phyloP scores from a whole-genome alignment of 2,797 vertebrate genomes.

The Graptemys geographica region DNA sequence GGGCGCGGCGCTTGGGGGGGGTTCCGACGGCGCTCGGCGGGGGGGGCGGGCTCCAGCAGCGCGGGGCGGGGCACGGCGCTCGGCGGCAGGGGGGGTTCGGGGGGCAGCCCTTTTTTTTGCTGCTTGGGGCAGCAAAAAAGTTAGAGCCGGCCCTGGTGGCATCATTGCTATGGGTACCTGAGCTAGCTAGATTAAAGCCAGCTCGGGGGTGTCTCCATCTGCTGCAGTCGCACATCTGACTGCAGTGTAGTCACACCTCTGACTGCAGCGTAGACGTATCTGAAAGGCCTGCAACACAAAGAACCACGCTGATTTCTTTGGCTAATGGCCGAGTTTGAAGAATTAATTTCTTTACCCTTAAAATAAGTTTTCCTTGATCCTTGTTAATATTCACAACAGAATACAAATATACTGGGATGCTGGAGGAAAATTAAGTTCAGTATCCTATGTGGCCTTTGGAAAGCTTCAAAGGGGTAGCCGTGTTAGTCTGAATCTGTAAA shows the following conservation, averaged over 20 bases:
- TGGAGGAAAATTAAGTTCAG: constrained; percentile 4
- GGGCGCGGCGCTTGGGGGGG: too few species aligned
- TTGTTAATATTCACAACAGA: constrained; percentile 56
- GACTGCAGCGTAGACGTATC: not conserved
- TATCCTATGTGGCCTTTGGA: not conserved
- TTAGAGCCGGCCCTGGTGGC: too few species aligned
- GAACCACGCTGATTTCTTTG: not conserved
- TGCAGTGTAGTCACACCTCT: not conserved
- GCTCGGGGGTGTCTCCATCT: not conserved
- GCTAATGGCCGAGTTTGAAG: constrained; percentile 21
- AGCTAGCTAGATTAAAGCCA: not conserved
- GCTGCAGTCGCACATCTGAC: not conserved
- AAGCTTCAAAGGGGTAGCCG: not conserved
- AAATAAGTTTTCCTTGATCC: constrained; percentile 54
- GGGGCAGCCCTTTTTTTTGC: too few species aligned
- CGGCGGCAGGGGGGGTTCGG: too few species aligned
- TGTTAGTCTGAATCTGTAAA: too few species aligned
- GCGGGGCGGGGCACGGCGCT: too few species aligned
- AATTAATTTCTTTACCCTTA: constrained; percentile 47
- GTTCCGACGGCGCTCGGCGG: too few species aligned
- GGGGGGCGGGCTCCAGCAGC: too few species aligned
- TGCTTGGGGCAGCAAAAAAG: too few species aligned
- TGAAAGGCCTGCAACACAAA: constrained; percentile 8
- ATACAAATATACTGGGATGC: constrained; percentile 29
- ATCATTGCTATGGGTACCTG: not conserved